These are phyloP conservation scores for Drymodes brunneopygia DNA, from an alignment of 2,113 vertebrate genomes.

Conservation along the genomic window DNA sequence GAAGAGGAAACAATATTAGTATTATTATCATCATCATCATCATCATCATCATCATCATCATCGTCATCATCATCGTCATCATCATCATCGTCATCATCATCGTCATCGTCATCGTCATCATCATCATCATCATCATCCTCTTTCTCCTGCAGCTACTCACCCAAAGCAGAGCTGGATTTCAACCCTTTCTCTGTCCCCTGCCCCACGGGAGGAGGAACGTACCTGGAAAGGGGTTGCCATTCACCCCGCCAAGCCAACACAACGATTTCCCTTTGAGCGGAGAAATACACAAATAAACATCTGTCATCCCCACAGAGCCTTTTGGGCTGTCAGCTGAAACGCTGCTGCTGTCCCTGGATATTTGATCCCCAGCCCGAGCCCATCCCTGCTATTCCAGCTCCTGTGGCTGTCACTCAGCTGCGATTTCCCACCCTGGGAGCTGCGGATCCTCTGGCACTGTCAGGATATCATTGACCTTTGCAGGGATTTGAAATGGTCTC, in stretches of 20 bases:
- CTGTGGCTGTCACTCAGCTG: neutral
- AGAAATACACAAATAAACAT: neutral
- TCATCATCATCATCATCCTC: neutral
- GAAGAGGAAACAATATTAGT: neutral
- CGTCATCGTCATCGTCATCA: too few relatives aligned
- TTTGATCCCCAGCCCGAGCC: neutral
- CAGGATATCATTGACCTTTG: slow-evolving; percentile 42
- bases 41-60: fast-evolving
- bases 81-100: too few relatives aligned
- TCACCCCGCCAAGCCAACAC: neutral
- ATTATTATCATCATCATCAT: fast-evolving
- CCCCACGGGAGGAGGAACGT: neutral
- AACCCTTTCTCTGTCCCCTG: fast-evolving
- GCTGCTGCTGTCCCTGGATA: neutral
- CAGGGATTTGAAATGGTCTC: neutral
- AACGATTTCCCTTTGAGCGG: neutral
- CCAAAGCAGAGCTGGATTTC: neutral
- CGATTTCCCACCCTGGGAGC: neutral
- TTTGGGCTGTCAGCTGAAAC: neutral
- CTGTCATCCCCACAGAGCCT: neutral
- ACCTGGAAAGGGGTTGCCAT: neutral
- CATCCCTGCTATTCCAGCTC: neutral
- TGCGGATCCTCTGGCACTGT: neutral
- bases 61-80: too few relatives aligned
- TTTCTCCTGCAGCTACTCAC: neutral